Base-by-base conservation (phyloP, 2,113 vertebrate species). In the Muntiacus muntjak region DNA sequence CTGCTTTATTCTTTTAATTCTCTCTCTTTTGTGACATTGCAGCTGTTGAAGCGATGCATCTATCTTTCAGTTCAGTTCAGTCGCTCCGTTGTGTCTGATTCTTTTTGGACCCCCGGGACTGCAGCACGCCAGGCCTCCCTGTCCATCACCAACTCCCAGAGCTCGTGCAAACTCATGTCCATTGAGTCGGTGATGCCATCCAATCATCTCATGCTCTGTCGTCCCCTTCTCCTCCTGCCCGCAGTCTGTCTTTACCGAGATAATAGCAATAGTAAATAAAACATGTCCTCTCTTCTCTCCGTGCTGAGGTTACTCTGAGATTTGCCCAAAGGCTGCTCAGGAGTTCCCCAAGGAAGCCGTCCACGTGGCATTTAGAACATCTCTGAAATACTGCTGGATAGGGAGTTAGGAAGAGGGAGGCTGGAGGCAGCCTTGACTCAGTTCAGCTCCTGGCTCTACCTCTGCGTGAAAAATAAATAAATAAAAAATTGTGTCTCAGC, bases 301-400 rank as follows among this genome's bases (percentile, higher is more conserved):
- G 1, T 4, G 33, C 67, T 54, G 76, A 85, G 40, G 40, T 45
- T 47, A 25, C 78, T 43, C 13, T n/a, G 15, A 55, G 43, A 11
- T 14, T 11, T 67, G 40, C 50, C 50, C 17, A 23, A 30, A 57
- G 43, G 54, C 33, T 26, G 1, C 30, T 21, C 54, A 10, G 11
- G 58, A 28, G 1, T 79, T 40, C 52, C 14, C 23, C 12, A 1
- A 2, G 64, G 36, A 71, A 11, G 47, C 3, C 1, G 36, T 50
- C 33, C 21, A 36, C 7, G 3, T 33, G 85, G 81, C 15, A 1
- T 21, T 1, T 1, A 9, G 3, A 62, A 8, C 3, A 1, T n/a
- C 60, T 64, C 28, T 45, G 33, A 58, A 26, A 60, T 40, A 40
- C 1, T 2, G 2, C 40, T 13, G 95, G 17, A 11, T 28, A 54